Percentiles rank a stretch among this genome's conserved stretches.
Conservation (phyloP, 2,797 vertebrate genomes). For the Ispidina lecontei region DNA sequence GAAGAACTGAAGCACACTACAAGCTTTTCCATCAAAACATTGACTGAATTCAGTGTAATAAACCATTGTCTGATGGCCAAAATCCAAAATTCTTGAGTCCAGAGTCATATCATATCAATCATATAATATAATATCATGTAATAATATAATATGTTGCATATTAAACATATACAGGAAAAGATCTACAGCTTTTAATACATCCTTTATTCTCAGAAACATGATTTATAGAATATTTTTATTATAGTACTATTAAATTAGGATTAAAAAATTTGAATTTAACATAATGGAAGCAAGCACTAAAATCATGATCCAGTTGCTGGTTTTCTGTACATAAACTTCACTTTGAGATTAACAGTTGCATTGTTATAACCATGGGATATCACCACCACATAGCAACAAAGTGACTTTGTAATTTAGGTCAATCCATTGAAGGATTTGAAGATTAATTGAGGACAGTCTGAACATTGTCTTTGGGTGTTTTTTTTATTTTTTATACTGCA, state of each 20-base stretch:
- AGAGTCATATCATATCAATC: neutral
- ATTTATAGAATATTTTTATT: neutral
- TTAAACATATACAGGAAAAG: neutral
- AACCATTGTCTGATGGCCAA: neutral
- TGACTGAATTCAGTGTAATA: neutral
- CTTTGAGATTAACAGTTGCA: neutral
- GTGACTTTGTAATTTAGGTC: neutral
- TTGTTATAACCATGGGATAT: neutral
- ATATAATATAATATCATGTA: neutral
- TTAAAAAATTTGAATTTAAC: neutral
- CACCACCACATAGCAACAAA: neutral
- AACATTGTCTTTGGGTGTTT: neutral
- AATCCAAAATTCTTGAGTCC: neutral
- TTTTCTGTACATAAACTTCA: neutral
- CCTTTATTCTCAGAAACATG: neutral
- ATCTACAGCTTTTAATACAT: neutral
- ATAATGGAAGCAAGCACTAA: neutral
- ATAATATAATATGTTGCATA: neutral
- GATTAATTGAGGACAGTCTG: conserved; percentile 28
- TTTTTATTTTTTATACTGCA: neutral
- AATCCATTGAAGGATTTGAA: neutral
- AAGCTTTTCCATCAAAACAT: neutral
- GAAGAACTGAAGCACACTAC: neutral
- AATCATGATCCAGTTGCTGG: neutral
- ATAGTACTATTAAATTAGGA: neutral